Conservation (phyloP, 2,888 invertebrate genomes). For the Tridacna crocea region DNA sequence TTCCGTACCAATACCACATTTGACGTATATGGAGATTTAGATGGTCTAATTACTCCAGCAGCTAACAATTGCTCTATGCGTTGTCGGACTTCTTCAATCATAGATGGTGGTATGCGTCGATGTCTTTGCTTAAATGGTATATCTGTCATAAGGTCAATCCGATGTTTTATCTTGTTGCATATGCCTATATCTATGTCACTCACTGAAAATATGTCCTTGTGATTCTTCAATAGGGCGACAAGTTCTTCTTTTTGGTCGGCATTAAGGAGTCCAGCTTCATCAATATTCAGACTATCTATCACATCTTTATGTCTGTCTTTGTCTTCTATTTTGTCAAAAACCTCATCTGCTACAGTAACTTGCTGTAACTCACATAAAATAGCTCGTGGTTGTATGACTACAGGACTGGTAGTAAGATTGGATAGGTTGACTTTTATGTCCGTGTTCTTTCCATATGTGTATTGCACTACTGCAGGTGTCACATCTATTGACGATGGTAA, state of each 20-base stretch:
- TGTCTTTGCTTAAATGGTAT: too few species aligned
- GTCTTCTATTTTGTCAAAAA: background rate
- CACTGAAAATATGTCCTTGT: background rate
- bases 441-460: background rate
- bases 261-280: background rate
- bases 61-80: background rate
- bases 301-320: background rate
- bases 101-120: too few species aligned
- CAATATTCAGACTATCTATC: background rate
- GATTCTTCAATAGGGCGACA: background rate
- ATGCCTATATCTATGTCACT: background rate
- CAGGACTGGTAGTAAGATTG: conserved; percentile 31
- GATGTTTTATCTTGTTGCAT: too few species aligned
- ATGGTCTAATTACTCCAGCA: background rate
- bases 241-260: background rate
- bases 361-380: background rate
- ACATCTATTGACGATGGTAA: conserved; percentile 30
- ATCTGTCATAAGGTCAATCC: too few species aligned
- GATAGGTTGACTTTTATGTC: too few species aligned
- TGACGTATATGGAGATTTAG: background rate
- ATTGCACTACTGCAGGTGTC: conserved; percentile 25
- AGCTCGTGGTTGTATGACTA: background rate
- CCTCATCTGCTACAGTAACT: background rate
- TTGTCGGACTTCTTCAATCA: too few species aligned
- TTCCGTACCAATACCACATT: background rate